A percentile compares a stretch with the other conserved stretches of the same genome.
Evolutionary conservation across 2,888 invertebrate genomes (phyloP).

Genomic region (Litoditis marina): DNA sequence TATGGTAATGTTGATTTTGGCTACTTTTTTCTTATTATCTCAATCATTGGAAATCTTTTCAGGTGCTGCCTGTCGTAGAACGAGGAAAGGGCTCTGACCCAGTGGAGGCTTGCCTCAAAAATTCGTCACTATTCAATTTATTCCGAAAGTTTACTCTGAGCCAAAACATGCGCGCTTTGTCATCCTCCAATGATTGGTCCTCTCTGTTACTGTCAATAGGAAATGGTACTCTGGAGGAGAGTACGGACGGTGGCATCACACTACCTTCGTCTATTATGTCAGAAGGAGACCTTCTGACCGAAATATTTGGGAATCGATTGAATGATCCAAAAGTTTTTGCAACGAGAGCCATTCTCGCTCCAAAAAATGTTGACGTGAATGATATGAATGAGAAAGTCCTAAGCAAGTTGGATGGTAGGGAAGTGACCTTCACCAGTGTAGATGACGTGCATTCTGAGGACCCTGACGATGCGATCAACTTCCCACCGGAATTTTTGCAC

Average conservation of each 20-base stretch:
- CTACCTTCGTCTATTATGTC: no score
- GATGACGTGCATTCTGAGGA: not conserved
- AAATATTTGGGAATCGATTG: constrained; percentile 10
- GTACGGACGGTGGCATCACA: no score
- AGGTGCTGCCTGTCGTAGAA: constrained; percentile 8
- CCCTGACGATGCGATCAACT: not conserved
- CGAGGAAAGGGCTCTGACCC: no score
- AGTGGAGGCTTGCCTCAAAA: no score
- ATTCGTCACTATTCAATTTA: constrained; percentile 1
- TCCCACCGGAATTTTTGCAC: constrained; percentile 14
- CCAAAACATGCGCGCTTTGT: constrained; percentile 12
- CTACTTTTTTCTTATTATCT: constrained; percentile 14
- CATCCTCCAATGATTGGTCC: no score
- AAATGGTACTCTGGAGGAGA: no score
- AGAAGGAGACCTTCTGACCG: constrained; percentile 1
- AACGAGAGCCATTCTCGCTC: constrained; percentile 11
- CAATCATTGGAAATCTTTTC: constrained; percentile 3
- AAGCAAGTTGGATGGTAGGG: no score
- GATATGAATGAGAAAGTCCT: constrained; percentile 15
- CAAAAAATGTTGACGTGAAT: constrained; percentile 13
- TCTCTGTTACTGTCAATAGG: no score
- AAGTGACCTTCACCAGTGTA: not conserved
- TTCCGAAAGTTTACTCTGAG: constrained; percentile 10
- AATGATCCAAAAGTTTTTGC: not conserved
- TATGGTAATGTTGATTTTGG: no score